Evolutionary conservation across 2,797 vertebrate genomes (phyloP).

Genomic region (Mareca penelope): DNA sequence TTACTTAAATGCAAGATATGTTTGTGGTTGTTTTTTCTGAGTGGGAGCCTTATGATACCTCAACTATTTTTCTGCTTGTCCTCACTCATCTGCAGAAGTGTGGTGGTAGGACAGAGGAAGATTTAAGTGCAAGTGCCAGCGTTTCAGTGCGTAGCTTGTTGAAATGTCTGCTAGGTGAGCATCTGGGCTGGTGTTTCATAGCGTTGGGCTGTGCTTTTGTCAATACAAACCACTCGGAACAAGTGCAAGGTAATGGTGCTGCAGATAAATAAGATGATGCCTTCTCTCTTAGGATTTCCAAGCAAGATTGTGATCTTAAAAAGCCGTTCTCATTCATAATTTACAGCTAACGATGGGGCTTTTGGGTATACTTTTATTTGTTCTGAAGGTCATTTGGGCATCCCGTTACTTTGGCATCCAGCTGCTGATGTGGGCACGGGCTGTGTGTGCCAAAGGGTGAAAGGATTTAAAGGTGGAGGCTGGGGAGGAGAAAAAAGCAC

Average conservation of each 20-base stretch:
- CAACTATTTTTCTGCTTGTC: background rate
- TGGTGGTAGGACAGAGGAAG: background rate
- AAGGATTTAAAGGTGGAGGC: background rate
- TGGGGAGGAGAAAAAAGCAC: background rate
- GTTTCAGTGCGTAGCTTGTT: background rate
- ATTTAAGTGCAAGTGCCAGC: background rate
- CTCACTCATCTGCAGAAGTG: background rate
- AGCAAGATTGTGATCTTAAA: background rate
- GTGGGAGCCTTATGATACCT: accelerated
- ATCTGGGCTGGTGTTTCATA: background rate
- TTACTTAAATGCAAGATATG: background rate
- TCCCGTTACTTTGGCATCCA: background rate
- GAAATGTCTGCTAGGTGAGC: background rate
- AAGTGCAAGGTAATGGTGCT: background rate
- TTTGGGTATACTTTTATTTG: too few species aligned
- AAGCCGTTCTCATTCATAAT: background rate
- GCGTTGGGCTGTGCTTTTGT: background rate
- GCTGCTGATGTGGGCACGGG: background rate
- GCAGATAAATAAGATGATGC: background rate
- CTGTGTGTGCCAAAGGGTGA: background rate
- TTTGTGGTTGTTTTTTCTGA: background rate
- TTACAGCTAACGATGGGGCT: background rate
- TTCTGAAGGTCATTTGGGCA: background rate
- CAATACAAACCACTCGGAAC: background rate
- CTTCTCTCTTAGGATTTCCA: background rate